phyloP scores from a whole-genome alignment of 2,113 vertebrate genomes.

The Hydropotes inermis region DNA sequence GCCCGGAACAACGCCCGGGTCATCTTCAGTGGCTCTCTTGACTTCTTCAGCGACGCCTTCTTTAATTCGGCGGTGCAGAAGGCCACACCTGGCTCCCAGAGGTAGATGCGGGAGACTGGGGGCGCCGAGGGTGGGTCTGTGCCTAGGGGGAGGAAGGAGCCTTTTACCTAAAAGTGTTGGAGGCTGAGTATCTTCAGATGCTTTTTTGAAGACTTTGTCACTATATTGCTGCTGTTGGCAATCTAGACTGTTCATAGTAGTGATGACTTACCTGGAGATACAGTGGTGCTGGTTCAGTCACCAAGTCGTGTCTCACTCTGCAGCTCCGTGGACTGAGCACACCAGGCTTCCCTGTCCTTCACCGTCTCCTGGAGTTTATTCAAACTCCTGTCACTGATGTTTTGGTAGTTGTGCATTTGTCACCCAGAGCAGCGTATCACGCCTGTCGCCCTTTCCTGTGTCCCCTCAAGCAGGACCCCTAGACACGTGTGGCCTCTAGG shows the following conservation, averaged over 20 bases:
- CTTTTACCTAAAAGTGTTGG: background rate
- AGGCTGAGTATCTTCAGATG: background rate
- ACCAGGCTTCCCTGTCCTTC: background rate
- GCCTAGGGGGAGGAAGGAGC: background rate
- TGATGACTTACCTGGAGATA: background rate
- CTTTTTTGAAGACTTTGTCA: background rate
- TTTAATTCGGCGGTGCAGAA: slow-evolving; percentile 97
- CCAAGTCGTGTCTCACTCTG: background rate
- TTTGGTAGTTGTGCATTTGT: background rate
- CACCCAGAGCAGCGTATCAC: background rate
- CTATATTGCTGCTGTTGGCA: background rate
- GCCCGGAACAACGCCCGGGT: slow-evolving; percentile 97
- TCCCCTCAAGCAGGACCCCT: background rate
- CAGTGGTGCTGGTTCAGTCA: background rate
- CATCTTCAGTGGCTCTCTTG: slow-evolving; percentile 95
- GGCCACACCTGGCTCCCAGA: slow-evolving; percentile 87
- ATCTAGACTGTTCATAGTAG: background rate
- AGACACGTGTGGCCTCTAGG: accelerated
- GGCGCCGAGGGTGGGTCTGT: background rate
- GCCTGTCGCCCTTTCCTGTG: background rate
- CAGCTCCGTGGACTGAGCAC: background rate
- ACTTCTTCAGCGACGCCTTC: slow-evolving; percentile 97
- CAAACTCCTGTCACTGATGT: background rate
- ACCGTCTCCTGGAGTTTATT: background rate
- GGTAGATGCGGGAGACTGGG: slow-evolving; percentile 71